Evolutionary conservation across 64 coral and sea anemone genomes (phyloP), one percentile per base, ranked within the genome.

Genomic region (Stylophora pistillata): DNA sequence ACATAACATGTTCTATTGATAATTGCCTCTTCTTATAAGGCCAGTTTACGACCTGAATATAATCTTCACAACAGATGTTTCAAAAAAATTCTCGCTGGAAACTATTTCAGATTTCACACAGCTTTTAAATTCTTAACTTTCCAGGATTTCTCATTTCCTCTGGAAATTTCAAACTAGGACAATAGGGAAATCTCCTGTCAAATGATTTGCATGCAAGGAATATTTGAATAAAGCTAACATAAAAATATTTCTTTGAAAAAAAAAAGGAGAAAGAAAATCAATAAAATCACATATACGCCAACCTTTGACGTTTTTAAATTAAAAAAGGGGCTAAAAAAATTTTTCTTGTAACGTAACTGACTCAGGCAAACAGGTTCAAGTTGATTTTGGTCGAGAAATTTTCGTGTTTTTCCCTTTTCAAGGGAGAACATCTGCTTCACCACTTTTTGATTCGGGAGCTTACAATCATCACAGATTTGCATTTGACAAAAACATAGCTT

Each of bases 401-500:
- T 53, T 69, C 41, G 57, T 3, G 26, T 58, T 30, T 82, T 82
- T 34, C 58, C 78, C 30, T n/a, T n/a, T 79, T 30, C 54, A 79
- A 58, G 11, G 17, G 9, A 14, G 69, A 84, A 84, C 80, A 84
- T 84, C 61, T 84, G 80, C 80, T 37, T 53, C 10, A 25, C 41
- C 58, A 64, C 79, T 82, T 47, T 68, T 64, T 70, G 62, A 68
- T 84, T 70, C 80, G 69, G 6, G 13, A 23, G 62, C 61, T 70
- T 47, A 47, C 14, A 84, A 84, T 53, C 80, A 70, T 69, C n/a
- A 53, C 80, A 53, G 80, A 68, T 84, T 69, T 84, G 61, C 62
- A 82, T 82, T 82, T 82, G 58, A 32, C 61, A 84, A 84, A 84
- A 12, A 33, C 37, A 63, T 26, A 54, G 80, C 62, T 69, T 84